Percentiles rank a stretch among this genome's conserved stretches.
These are phyloP conservation scores for Deilephila elpenor DNA, from an alignment of 2,888 invertebrate genomes.

Conservation along the genomic window DNA sequence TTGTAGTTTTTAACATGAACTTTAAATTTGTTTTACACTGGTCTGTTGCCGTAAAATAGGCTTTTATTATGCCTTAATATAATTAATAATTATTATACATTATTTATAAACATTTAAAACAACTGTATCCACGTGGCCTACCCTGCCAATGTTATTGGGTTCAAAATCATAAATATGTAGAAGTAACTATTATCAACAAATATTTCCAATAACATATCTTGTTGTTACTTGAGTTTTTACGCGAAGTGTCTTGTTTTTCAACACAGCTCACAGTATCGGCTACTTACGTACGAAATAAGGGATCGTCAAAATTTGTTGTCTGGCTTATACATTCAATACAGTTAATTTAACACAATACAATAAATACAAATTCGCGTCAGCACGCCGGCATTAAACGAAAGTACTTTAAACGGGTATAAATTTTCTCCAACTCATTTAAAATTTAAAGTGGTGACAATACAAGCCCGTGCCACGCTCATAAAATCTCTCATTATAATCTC, in stretches of 20 bases:
- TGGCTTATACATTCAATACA: conserved; percentile 3
- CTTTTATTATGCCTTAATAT: neutral
- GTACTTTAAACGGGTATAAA: conserved; percentile 21
- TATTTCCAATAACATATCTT: too few species aligned
- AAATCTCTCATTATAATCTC: conserved; percentile 32
- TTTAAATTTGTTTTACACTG: neutral
- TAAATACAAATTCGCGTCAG: conserved; percentile 10
- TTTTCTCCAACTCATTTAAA: conserved; percentile 21
- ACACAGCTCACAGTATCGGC: too few species aligned
- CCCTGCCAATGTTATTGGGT: too few species aligned
- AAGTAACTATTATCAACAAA: too few species aligned
- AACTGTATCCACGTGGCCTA: too few species aligned
- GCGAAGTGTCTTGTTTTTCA: too few species aligned
- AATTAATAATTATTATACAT: too few species aligned
- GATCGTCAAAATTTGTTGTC: neutral
- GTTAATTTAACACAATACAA: conserved; percentile 16
- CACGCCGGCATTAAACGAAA: conserved; percentile 5
- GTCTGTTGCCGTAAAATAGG: neutral
- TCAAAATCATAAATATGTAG: too few species aligned
- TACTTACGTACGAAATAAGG: neutral
- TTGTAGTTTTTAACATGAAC: neutral
- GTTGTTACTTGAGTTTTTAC: too few species aligned
- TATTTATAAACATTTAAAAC: too few species aligned
- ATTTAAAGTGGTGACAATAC: conserved; percentile 25
- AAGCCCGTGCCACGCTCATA: conserved; percentile 19